These are phyloP conservation scores for Cyphomyrus plagiostoma DNA, from an alignment of 2,113 vertebrate species.

Conservation along the genomic window DNA sequence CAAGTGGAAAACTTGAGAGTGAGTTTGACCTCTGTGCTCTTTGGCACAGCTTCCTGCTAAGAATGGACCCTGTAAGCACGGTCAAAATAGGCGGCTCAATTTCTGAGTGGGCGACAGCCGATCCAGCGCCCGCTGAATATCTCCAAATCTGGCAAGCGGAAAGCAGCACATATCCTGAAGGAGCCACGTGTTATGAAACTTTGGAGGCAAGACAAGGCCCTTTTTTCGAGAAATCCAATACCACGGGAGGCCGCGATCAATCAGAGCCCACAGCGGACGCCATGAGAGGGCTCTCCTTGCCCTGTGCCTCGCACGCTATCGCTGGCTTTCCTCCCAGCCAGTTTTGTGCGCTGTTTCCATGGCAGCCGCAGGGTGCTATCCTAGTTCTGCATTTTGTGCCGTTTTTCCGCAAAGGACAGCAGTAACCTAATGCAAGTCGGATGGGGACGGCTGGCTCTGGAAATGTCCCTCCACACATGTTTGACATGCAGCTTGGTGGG, in stretches of 20 bases:
- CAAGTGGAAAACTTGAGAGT: not conserved
- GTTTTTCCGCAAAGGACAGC: not conserved
- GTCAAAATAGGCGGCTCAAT: not conserved
- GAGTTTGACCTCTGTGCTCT: not conserved
- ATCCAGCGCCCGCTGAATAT: not conserved
- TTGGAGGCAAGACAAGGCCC: not conserved
- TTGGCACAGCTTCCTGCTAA: not conserved
- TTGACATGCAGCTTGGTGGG: not conserved
- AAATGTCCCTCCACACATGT: not conserved
- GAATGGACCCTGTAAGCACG: not conserved
- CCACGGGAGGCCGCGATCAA: constrained; percentile 5
- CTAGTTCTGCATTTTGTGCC: not conserved
- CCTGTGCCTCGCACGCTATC: not conserved
- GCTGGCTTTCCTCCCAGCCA: not conserved
- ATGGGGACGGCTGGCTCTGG: not conserved
- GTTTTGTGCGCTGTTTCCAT: not conserved
- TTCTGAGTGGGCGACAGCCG: not conserved
- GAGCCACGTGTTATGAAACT: constrained; percentile 3
- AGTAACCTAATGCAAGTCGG: not conserved
- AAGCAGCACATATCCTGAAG: constrained; percentile 7
- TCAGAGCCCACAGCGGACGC: not conserved
- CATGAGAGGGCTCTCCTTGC: not conserved
- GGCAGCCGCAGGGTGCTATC: not conserved
- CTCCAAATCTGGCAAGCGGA: constrained; percentile 7
- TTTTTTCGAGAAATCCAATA: constrained; percentile 13